Conservation (phyloP, 2,888 invertebrate genomes). For the Mythimna albipuncta region DNA sequence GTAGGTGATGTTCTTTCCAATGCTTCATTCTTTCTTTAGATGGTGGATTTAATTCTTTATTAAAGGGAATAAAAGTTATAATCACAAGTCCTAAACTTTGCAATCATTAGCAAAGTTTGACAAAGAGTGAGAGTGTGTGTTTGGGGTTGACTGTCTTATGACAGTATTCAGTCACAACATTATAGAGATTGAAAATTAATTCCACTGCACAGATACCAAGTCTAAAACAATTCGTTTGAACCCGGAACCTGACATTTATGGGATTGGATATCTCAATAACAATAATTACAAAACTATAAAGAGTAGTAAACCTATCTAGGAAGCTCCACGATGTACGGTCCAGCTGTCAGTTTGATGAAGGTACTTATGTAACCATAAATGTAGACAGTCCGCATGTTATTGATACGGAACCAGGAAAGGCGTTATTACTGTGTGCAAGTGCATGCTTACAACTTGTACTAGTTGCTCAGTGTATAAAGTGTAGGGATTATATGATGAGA, state of each 20-base stretch:
- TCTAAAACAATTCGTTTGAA: too few species aligned
- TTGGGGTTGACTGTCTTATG: too few species aligned
- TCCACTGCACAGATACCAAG: too few species aligned
- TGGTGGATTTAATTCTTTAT: not conserved
- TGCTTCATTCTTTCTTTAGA: too few species aligned
- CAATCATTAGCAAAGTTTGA: not conserved
- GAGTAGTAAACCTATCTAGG: conserved; percentile 18
- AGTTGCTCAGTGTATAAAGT: conserved; percentile 11
- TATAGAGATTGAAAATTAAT: not conserved
- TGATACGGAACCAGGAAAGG: conserved; percentile 62
- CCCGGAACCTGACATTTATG: too few species aligned
- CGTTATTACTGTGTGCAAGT: conserved; percentile 52
- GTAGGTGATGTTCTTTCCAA: too few species aligned
- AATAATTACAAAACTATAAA: not conserved
- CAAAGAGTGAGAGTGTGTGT: too few species aligned
- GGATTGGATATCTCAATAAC: not conserved
- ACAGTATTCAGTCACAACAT: not conserved
- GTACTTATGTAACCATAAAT: conserved; percentile 35
- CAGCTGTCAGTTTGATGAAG: conserved; percentile 31
- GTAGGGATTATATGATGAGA: conserved; percentile 16
- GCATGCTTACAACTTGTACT: conserved; percentile 23
- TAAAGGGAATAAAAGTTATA: not conserved
- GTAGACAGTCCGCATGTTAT: conserved; percentile 41
- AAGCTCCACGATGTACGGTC: conserved; percentile 27
- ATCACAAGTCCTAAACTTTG: not conserved